phyloP scores from a whole-genome alignment of 1,140 invertebrate species.

The Drosophila nannoptera region DNA sequence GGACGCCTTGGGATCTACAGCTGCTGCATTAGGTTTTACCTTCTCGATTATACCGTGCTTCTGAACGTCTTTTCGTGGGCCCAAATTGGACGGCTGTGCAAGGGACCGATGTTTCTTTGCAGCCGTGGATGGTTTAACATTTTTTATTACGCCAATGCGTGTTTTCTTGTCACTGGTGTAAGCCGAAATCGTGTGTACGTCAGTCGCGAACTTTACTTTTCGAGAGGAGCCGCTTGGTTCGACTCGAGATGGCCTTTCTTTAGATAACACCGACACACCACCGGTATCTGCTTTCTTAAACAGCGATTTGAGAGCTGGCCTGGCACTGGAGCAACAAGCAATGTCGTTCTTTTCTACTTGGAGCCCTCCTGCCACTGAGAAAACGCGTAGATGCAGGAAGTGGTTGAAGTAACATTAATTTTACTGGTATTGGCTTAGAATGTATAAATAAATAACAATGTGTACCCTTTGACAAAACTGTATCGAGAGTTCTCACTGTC shows the following conservation, averaged over 20 bases:
- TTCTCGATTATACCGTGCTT: constrained; percentile 26
- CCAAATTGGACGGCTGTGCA: constrained; percentile 11
- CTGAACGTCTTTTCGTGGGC: constrained; percentile 2
- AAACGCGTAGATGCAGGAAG: constrained; percentile 20
- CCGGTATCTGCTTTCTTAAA: constrained; percentile 22
- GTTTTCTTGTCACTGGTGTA: constrained; percentile 30
- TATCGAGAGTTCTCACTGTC: constrained; percentile 2
- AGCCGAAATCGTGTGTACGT: constrained; percentile 45
- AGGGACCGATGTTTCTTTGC: constrained; percentile 63
- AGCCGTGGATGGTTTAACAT: constrained; percentile 4
- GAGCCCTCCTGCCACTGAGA: constrained; percentile 24
- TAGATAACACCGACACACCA: constrained; percentile 6
- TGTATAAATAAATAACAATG: constrained; percentile 11
- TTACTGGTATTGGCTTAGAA: constrained; percentile 28
- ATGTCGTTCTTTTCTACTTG: constrained; percentile 1
- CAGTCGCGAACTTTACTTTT: constrained; percentile 59
- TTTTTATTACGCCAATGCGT: constrained; percentile 35
- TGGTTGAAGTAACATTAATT: constrained; percentile 37
- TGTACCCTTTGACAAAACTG: neutral
- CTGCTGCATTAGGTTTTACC: neutral
- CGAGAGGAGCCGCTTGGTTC: constrained; percentile 19
- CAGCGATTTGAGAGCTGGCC: constrained; percentile 20
- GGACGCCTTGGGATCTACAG: neutral
- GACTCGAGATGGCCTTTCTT: neutral
- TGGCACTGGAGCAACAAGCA: constrained; percentile 23